Evolutionary conservation across 1,140 invertebrate genomes (phyloP).

Genomic region (Drosophila micromelanica): DNA sequence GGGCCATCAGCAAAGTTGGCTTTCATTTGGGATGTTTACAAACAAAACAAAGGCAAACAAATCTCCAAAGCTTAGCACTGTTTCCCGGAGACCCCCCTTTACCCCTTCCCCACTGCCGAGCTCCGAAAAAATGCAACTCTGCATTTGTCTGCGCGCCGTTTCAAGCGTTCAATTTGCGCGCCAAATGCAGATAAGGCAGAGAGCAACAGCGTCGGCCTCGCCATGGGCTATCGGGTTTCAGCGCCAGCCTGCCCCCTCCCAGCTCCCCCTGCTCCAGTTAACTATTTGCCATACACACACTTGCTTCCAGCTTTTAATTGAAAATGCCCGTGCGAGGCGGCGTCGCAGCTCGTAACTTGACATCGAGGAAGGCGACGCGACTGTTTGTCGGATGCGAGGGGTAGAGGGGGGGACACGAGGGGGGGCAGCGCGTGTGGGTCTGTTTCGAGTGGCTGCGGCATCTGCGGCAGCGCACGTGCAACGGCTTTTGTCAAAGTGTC

Average conservation of each 20-base stretch:
- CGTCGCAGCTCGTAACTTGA: slow-evolving; percentile 63
- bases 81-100: background rate
- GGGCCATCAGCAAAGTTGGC: slow-evolving; percentile 63
- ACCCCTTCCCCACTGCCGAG: background rate
- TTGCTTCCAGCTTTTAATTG: too few species aligned
- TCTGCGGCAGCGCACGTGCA: slow-evolving; percentile 64
- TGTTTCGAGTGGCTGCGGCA: slow-evolving; percentile 15
- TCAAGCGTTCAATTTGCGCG: slow-evolving; percentile 61
- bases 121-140: slow-evolving; percentile 61
- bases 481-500: slow-evolving; percentile 68
- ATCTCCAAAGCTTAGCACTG: slow-evolving; percentile 17
- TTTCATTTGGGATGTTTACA: slow-evolving; percentile 56
- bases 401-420: background rate
- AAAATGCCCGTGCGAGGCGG: slow-evolving; percentile 44
- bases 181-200: slow-evolving; percentile 62
- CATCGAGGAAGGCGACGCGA: slow-evolving; percentile 55
- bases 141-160: slow-evolving; percentile 70
- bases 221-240: too few species aligned
- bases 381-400: background rate
- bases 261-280: too few species aligned
- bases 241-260: too few species aligned
- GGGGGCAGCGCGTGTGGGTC: background rate
- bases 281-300: too few species aligned
- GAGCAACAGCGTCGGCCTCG: slow-evolving; percentile 3
- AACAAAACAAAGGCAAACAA: slow-evolving; percentile 56